Evolutionary conservation across 2,888 invertebrate species (phyloP), one percentile per base, ranked within the genome.

Genomic region (Andrena hattorfiana): DNA sequence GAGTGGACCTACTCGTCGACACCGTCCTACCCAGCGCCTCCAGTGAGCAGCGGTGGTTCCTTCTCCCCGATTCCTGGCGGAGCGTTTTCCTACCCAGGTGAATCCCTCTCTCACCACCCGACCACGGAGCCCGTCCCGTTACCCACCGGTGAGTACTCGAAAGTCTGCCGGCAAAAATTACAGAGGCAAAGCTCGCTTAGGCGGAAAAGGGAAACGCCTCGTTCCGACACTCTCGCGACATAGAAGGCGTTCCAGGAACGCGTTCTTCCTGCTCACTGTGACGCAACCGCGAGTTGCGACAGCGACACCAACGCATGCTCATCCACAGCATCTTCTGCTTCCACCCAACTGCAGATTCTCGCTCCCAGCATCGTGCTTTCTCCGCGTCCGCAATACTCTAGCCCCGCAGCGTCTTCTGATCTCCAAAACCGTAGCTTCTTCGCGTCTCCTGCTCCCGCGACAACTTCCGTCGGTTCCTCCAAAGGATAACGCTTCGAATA

Each of bases 61-160:
- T 94, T 94, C 77, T 94, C 94, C n/a, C 94, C 94, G 54, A 89
- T 94, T 80, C 94, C 94, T 69, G 93, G 92, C 42, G 94, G 94
- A 56, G 94, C 94, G 48, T 94, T 94, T 86, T 93, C 94, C 42
- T 94, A 94, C 83, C 94, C 94, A n/a, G 93, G 93, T 4, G 94
- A 94, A 87, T 91, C 94, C 10, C 89, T 94, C 51, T 90, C 94
- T 51, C 94, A 94, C 88, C 94, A 94, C 86, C 92, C 94, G n/a
- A 93, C 92, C 81, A 93, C 94, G 66, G 94, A 94, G 79, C 94
- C 94, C 2, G 93, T 94, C 77, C 93, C 94, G 80, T 87, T 94
- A 81, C 91, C 94, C 70, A 87, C 92, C 75, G 93, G 94, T 94
- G 88, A 85, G 83, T 42, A 20, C 48, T 49, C n/a, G 13, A 63